A percentile compares a stretch with the other conserved stretches of the same genome.
phyloP scores from a whole-genome alignment of 92 coral and sea anemone genomes.

The Montipora capitata region DNA sequence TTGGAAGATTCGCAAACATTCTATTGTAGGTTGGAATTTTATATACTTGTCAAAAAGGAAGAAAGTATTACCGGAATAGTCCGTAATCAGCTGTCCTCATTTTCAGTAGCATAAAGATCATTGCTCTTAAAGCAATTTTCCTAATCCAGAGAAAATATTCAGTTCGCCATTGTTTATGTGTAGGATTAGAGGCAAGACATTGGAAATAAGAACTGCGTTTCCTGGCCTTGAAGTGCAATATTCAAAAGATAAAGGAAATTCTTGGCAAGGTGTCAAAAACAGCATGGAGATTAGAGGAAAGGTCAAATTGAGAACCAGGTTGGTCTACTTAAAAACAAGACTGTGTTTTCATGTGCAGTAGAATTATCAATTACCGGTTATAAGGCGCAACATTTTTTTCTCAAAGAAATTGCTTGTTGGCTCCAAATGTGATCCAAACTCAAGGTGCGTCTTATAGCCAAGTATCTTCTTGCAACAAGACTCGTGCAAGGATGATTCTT shows the following conservation, averaged over 20 bases:
- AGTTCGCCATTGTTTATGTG: not conserved
- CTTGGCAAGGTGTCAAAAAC: slow-evolving; percentile 85
- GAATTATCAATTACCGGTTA: not conserved
- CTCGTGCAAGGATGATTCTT: no score
- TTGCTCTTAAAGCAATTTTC: no score
- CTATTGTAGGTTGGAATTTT: no score
- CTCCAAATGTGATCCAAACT: no score
- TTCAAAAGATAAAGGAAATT: slow-evolving; percentile 68
- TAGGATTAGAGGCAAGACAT: slow-evolving; percentile 56
- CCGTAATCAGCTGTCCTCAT: not conserved
- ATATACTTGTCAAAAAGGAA: no score
- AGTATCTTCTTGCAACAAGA: no score
- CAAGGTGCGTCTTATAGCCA: no score
- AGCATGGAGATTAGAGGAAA: slow-evolving; percentile 61
- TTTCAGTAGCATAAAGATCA: not conserved
- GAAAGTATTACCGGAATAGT: no score
- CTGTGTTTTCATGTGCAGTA: not conserved
- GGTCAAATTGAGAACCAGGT: slow-evolving; percentile 77
- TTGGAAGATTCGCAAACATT: no score
- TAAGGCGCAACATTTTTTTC: slow-evolving; percentile 41
- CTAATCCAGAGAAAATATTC: not conserved
- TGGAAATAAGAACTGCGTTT: slow-evolving; percentile 77
- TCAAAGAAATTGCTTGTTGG: no score
- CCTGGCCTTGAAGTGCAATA: slow-evolving; percentile 92
- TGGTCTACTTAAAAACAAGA: not conserved